Evolutionary conservation across 2,888 invertebrate species (phyloP).

Genomic region (Agrochola macilenta): DNA sequence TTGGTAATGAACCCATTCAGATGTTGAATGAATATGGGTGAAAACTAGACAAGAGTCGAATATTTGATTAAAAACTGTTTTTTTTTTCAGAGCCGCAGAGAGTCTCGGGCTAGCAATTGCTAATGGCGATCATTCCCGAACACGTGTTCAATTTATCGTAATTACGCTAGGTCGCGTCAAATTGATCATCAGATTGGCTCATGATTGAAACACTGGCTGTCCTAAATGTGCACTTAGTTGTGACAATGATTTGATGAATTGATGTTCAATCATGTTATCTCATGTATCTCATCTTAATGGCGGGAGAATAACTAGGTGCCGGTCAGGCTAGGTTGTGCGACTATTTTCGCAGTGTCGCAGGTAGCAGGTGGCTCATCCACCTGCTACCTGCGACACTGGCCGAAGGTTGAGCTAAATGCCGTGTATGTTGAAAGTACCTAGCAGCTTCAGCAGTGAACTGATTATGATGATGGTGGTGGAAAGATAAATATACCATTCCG

Average conservation of each 20-base stretch:
- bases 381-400: no score
- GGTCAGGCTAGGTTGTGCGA: no score
- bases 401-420: not conserved
- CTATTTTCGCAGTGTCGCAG: not conserved
- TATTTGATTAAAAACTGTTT: not conserved
- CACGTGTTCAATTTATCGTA: conserved; percentile 9
- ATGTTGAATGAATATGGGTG: no score
- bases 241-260: not conserved
- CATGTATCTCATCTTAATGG: no score
- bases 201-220: not conserved
- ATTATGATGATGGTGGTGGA: not conserved
- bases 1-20: not conserved
- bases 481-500: not conserved
- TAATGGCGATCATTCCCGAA: not conserved
- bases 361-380: no score
- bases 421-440: not conserved
- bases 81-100: no score
- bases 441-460: not conserved
- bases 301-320: not conserved
- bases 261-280: conserved; percentile 1
- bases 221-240: conserved; percentile 5
- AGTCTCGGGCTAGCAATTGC: not conserved
- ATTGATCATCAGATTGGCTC: conserved; percentile 33
- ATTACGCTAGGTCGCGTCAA: not conserved
- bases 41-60: not conserved